Evolutionary conservation across 2,888 invertebrate genomes (phyloP).

Genomic region (Lumbricus terrestris): DNA sequence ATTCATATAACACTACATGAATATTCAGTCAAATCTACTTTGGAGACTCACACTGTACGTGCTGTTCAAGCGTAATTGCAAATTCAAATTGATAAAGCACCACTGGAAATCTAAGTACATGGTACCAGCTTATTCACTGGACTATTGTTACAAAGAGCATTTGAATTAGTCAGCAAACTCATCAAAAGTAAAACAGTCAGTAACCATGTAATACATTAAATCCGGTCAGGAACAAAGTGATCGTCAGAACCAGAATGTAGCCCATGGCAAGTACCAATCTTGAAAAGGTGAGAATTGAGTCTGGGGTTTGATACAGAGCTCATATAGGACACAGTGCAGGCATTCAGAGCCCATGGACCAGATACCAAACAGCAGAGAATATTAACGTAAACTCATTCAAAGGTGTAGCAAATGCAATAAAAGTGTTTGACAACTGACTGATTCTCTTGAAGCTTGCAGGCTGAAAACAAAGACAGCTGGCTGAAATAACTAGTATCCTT

Average conservation of each 20-base stretch:
- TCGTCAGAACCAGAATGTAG: neutral
- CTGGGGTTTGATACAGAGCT: no score
- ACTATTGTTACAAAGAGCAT: no score
- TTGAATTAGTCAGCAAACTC: no score
- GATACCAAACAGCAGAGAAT: neutral
- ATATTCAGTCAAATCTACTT: no score
- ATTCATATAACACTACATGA: neutral
- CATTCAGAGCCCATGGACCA: neutral
- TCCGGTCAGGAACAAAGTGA: neutral
- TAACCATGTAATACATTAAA: neutral
- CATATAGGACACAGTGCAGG: no score
- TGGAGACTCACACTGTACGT: neutral
- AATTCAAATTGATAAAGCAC: no score
- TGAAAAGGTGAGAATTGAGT: no score
- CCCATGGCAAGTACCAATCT: neutral
- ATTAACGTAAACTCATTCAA: neutral
- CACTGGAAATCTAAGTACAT: no score
- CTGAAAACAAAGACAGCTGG: neutral
- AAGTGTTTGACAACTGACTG: neutral
- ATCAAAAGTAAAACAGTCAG: no score
- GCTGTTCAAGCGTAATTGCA: no score
- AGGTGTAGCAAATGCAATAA: neutral
- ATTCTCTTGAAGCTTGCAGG: neutral
- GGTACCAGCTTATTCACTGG: no score
- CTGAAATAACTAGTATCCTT: neutral